phyloP scores from a whole-genome alignment of 2,113 vertebrate genomes.

The Elgaria multicarinata region DNA sequence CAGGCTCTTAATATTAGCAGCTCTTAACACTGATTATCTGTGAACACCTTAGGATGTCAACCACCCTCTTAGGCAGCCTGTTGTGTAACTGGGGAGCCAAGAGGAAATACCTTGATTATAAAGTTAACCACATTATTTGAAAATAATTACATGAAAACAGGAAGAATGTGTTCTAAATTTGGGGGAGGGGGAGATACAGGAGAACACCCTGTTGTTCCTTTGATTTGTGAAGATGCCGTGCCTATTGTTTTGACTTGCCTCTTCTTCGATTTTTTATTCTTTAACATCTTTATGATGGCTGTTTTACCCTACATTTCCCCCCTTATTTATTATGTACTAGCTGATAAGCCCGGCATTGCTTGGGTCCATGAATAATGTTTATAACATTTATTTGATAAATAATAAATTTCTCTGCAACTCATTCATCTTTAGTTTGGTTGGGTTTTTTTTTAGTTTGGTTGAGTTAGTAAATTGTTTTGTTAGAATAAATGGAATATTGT shows the following conservation, averaged over 20 bases:
- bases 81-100: conserved; percentile 79
- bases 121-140: conserved; percentile 84
- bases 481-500: too few relatives aligned
- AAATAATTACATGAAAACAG: conserved; percentile 85
- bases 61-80: conserved; percentile 82
- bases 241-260: conserved; percentile 47
- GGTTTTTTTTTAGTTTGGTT: too few relatives aligned
- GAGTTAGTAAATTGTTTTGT: too few relatives aligned
- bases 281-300: background rate
- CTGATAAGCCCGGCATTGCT: too few relatives aligned
- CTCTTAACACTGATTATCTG: conserved; percentile 85
- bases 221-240: conserved; percentile 66
- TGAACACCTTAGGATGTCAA: conserved; percentile 84
- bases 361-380: too few relatives aligned
- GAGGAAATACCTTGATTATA: conserved; percentile 86
- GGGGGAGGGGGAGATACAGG: conserved; percentile 38
- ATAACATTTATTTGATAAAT: too few relatives aligned
- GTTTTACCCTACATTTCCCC: background rate
- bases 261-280: background rate
- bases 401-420: too few relatives aligned
- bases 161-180: conserved; percentile 76
- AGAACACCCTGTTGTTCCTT: conserved; percentile 64
- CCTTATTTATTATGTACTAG: background rate
- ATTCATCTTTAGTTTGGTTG: too few relatives aligned
- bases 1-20: conserved; percentile 79